Percentiles rank a stretch among this genome's conserved stretches.
phyloP scores from a whole-genome alignment of 2,888 invertebrate genomes.

The Tipula helvola region DNA sequence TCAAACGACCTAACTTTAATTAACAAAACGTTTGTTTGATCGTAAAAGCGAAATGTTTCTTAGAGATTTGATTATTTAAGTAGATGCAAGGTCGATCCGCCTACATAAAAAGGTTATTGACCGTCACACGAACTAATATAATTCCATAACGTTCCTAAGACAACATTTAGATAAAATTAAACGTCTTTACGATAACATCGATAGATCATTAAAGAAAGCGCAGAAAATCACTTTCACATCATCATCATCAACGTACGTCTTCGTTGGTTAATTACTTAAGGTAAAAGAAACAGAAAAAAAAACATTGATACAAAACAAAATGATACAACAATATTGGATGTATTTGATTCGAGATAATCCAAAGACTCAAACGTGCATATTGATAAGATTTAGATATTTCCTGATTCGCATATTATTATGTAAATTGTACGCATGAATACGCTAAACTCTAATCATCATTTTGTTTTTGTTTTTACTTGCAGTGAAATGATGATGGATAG shows the following conservation, averaged over 20 bases:
- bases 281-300: background rate
- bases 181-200: background rate
- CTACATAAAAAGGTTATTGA: background rate
- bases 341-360: background rate
- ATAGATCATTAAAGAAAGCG: background rate
- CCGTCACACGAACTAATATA: background rate
- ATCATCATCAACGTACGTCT: background rate
- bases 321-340: too few relatives aligned
- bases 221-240: background rate
- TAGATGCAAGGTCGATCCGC: background rate
- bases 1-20: too few relatives aligned
- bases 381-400: background rate
- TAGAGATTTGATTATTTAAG: too few relatives aligned
- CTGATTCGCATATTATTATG: background rate
- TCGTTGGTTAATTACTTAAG: background rate
- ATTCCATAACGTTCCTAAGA: background rate
- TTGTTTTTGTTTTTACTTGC: constrained; percentile 13
- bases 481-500: constrained; percentile 26
- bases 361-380: background rate
- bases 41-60: too few relatives aligned
- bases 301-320: background rate
- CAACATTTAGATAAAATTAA: background rate
- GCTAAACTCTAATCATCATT: background rate
- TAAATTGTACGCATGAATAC: background rate
- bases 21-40: too few relatives aligned